Conservation (phyloP, 1,140 invertebrate species). For the Drosophila hydei region DNA sequence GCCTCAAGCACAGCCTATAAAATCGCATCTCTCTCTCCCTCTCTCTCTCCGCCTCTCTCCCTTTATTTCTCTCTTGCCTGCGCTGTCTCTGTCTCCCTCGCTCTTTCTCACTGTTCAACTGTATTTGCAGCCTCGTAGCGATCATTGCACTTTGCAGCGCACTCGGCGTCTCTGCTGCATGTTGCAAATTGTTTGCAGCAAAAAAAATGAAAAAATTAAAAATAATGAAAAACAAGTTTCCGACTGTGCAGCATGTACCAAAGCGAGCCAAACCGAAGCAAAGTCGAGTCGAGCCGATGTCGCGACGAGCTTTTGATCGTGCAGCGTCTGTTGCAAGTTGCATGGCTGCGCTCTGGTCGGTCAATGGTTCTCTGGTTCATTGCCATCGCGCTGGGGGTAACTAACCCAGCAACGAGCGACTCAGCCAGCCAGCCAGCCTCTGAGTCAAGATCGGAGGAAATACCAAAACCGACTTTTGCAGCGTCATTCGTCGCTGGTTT, state of each 20-base stretch:
- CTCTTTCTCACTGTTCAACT: not conserved
- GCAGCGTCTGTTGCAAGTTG: constrained; percentile 60
- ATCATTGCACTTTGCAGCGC: constrained; percentile 76
- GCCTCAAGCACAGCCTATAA: not conserved
- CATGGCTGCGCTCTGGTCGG: constrained; percentile 68
- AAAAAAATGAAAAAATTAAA: not conserved
- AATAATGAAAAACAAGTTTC: constrained; percentile 59
- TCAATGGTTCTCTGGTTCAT: constrained; percentile 84
- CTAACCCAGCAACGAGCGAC: constrained; percentile 74
- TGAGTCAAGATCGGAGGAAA: constrained; percentile 42
- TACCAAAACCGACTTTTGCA: constrained; percentile 55
- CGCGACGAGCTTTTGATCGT: constrained; percentile 44
- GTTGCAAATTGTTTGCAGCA: constrained; percentile 70
- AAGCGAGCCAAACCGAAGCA: not conserved
- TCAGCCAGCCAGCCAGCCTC: constrained; percentile 46
- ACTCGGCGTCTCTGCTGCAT: constrained; percentile 40
- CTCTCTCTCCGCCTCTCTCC: not conserved
- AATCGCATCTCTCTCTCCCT: not conserved
- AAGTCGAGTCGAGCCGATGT: constrained; percentile 9
- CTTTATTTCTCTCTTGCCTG: not conserved
- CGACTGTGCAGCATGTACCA: constrained; percentile 32
- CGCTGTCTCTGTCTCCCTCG: not conserved
- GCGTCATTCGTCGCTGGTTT: constrained; percentile 51
- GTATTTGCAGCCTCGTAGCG: constrained; percentile 62
- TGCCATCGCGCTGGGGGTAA: constrained; percentile 83